Base-by-base conservation (phyloP, 2,888 invertebrate genomes). In the Gordius sp. region DNA sequence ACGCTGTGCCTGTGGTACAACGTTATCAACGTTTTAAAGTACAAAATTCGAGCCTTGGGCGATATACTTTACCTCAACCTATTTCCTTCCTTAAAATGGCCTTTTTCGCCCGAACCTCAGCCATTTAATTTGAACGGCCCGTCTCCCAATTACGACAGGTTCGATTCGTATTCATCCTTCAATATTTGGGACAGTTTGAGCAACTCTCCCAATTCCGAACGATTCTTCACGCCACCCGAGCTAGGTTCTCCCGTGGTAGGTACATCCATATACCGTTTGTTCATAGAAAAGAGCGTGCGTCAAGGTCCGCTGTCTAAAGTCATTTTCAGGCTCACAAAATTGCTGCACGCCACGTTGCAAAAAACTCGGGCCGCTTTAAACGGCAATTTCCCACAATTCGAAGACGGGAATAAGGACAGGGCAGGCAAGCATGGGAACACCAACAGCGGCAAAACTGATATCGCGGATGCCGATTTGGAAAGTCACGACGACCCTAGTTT, bases 1-100 rank as follows among this genome's bases (percentile, higher is more conserved):
- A 79, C 83, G 8, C 78, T 86, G 76, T 82, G 81, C 64, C 72
- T 84, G 1, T 86, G 86, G 85, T 81, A 80, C 68, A 87, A 86
- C 69, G 79, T 82, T 67, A 82, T 81, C 0, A 76, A 77, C 63
- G 81, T 82, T 68, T 78, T 84, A 68, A 76, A 81, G 55, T 73
- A 84, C 57, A 83, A 82, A 69, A 70, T 86, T 61, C 73, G 79
- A 60, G 78, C 81, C 59, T 62, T 72, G 59, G 68, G 68, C n/a
- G 64, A 66, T 58, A 62, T 69, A 24, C 60, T 68, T 18, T 63
- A 64, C 59, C 64, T 67, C 16, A 54, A 18, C 8, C 41, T 41
- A 2, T 16, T 52, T 18, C 23, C 24, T 13, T 2, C 8, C 13
- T 55, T 23, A 13, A 2, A 53, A 18, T 52, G 41, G 56, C 23